Conservation (phyloP, 2,888 invertebrate species). For the Apamea monoglypha region DNA sequence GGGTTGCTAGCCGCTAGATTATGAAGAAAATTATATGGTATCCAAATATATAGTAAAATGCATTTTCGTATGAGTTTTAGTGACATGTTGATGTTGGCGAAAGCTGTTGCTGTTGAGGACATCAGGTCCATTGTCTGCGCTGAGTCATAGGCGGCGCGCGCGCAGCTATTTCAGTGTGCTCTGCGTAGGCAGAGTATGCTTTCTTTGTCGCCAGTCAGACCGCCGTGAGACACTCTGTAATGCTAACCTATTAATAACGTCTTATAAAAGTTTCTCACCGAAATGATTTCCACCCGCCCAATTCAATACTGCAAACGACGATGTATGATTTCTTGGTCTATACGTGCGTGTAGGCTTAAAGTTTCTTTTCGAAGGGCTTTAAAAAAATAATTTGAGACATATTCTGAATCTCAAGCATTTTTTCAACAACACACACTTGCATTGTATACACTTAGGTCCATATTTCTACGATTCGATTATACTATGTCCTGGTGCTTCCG, state of each 20-base stretch:
- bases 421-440: neutral
- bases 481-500: neutral
- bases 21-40: neutral
- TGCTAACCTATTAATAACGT: conserved; percentile 61
- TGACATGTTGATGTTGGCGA: conserved; percentile 78
- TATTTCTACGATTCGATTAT: neutral
- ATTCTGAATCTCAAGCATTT: neutral
- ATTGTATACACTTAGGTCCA: neutral
- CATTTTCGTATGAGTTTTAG: conserved; percentile 56
- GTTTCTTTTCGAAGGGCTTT: neutral
- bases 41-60: neutral
- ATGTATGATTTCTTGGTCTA: neutral
- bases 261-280: conserved; percentile 24
- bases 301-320: conserved; percentile 1
- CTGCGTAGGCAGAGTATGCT: conserved; percentile 81
- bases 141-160: conserved; percentile 88
- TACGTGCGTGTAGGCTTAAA: neutral
- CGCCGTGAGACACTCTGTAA: conserved; percentile 74
- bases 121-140: conserved; percentile 84
- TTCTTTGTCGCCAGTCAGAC: conserved; percentile 78
- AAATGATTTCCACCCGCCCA: conserved; percentile 9
- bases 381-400: neutral
- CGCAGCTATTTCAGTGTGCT: conserved; percentile 83
- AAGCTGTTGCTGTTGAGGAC: conserved; percentile 82
- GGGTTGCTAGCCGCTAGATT: neutral